These are phyloP conservation scores for Lagopus leucura DNA, from an alignment of 2,113 vertebrate species.

Conservation along the genomic window DNA sequence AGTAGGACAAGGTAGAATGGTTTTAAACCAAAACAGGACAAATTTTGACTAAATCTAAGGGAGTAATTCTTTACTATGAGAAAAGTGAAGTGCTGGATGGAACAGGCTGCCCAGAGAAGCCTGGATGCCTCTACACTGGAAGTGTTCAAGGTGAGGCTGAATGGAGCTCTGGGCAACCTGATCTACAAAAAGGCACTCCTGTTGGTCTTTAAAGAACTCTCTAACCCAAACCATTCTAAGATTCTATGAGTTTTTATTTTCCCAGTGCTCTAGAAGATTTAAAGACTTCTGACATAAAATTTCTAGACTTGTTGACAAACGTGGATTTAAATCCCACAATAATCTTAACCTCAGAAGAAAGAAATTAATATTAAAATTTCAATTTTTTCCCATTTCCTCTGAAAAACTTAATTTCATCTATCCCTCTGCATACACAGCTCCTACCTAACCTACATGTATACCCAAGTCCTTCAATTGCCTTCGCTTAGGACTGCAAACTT, in stretches of 20 bases:
- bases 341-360: not conserved
- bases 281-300: not conserved
- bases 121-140: not conserved
- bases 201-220: not conserved
- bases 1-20: too few species aligned
- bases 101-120: too few species aligned
- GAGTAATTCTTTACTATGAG: too few species aligned
- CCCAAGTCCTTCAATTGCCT: not conserved
- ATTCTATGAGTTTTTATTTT: not conserved
- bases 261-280: not conserved
- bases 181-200: not conserved
- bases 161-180: not conserved
- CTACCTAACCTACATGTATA: not conserved
- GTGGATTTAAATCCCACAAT: not conserved
- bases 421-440: not conserved
- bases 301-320: not conserved
- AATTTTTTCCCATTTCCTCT: not conserved
- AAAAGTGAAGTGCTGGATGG: too few species aligned
- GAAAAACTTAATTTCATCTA: not conserved
- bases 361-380: not conserved
- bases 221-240: not conserved
- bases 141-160: not conserved
- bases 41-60: too few species aligned
- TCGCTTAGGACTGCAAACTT: not conserved
- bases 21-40: too few species aligned